Conservation (phyloP, 2,113 vertebrate species). For the Semicossyphus pulcher region DNA sequence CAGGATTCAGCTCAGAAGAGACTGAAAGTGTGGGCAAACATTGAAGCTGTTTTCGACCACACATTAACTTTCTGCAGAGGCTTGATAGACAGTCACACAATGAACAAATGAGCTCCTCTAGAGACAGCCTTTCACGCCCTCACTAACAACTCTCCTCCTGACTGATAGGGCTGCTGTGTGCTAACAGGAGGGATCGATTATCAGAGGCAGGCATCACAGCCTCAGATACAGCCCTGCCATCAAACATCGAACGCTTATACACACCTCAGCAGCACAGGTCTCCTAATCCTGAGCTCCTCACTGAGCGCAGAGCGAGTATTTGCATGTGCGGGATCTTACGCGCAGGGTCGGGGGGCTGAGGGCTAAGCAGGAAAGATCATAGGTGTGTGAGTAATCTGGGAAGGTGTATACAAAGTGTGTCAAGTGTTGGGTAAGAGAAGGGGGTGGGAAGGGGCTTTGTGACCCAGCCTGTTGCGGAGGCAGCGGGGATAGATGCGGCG, state of each 20-base stretch:
- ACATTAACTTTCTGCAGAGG: constrained; percentile 5
- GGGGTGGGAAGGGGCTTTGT: neutral
- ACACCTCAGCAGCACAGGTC: constrained; percentile 11
- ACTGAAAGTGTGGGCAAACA: neutral
- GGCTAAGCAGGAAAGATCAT: constrained; percentile 39
- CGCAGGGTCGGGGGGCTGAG: neutral
- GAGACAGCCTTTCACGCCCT: constrained; percentile 52
- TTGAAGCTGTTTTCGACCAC: neutral
- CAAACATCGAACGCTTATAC: constrained; percentile 31
- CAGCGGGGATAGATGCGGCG: constrained; percentile 36
- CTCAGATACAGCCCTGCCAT: constrained; percentile 55
- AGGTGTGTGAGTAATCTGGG: constrained; percentile 28
- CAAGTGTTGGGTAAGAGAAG: neutral
- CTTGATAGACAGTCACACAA: constrained; percentile 20
- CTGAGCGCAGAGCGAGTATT: constrained; percentile 1
- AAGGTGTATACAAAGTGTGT: constrained; percentile 31
- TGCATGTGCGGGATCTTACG: constrained; percentile 6
- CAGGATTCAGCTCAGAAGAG: constrained; percentile 2
- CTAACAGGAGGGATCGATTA: constrained; percentile 73
- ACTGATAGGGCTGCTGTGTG: constrained; percentile 54
- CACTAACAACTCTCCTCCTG: constrained; percentile 54
- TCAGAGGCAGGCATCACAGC: constrained; percentile 61
- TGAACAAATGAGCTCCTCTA: constrained; percentile 53
- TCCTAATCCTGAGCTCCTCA: constrained; percentile 15
- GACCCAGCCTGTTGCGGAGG: constrained; percentile 48